Percentiles rank a stretch among this genome's conserved stretches.
These are phyloP conservation scores for Bovichtus variegatus DNA, from an alignment of 2,797 vertebrate genomes.

Conservation along the genomic window DNA sequence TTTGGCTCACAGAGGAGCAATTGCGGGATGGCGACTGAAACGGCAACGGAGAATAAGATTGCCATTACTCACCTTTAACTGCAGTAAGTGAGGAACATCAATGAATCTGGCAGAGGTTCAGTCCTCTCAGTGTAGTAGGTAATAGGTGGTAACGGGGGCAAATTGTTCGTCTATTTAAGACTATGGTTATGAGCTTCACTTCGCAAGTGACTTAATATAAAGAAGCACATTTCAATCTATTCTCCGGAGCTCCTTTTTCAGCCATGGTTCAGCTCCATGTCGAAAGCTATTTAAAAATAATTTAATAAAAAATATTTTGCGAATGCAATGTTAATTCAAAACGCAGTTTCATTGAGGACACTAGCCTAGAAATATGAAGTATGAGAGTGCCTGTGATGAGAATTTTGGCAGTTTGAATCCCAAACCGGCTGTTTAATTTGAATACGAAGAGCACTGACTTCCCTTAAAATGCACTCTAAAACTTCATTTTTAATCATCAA, in stretches of 20 bases:
- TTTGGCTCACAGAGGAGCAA: conserved; percentile 71
- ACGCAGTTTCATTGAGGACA: conserved; percentile 16
- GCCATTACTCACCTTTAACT: conserved; percentile 74
- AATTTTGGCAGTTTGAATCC: conserved; percentile 37
- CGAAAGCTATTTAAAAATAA: too few relatives aligned
- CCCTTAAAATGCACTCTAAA: conserved; percentile 13
- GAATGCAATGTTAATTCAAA: conserved; percentile 34
- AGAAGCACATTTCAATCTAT: conserved; percentile 11
- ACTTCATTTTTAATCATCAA: conserved; percentile 12
- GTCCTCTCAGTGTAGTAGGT: conserved; percentile 47
- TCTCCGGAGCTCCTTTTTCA: conserved; percentile 8
- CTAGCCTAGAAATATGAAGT: conserved; percentile 3
- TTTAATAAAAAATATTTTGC: too few relatives aligned
- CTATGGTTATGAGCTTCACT: conserved; percentile 50
- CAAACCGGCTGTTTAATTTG: conserved; percentile 22
- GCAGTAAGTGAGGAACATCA: conserved; percentile 70
- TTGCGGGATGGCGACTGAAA: conserved; percentile 54
- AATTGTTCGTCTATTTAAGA: conserved; percentile 56
- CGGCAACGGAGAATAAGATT: conserved; percentile 39
- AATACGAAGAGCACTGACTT: conserved; percentile 18
- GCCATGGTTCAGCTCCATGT: not conserved
- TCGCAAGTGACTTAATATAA: conserved; percentile 41
- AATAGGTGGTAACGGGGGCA: conserved; percentile 29
- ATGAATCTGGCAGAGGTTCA: conserved; percentile 61
- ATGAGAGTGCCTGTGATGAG: conserved; percentile 6